phyloP scores from a whole-genome alignment of 2,113 vertebrate species.

The Elgaria multicarinata region DNA sequence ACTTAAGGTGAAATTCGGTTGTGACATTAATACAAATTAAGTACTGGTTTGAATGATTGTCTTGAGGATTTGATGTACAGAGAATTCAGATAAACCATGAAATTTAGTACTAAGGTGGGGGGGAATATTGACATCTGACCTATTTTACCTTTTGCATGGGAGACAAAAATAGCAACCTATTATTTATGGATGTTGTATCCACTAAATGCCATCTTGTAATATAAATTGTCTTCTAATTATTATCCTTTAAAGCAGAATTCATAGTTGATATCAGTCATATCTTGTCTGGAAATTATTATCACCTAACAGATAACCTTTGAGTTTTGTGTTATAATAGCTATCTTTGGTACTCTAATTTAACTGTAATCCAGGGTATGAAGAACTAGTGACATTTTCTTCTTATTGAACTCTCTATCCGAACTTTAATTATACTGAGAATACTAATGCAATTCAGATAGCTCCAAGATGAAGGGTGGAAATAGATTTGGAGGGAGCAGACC shows the following conservation, averaged over 20 bases:
- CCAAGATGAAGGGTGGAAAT: not conserved
- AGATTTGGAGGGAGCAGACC: not conserved
- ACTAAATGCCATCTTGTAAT: conserved; percentile 31
- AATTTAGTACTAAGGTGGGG: not conserved
- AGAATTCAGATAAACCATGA: not conserved
- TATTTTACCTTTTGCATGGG: not conserved
- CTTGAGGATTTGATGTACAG: not conserved
- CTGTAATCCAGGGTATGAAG: conserved; percentile 29
- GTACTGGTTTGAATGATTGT: not conserved
- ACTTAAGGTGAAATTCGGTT: not conserved
- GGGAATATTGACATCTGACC: not conserved
- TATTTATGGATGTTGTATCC: not conserved
- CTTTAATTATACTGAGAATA: conserved; percentile 15
- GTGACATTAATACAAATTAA: not conserved
- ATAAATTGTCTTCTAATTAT: conserved; percentile 14
- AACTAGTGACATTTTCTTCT: not conserved
- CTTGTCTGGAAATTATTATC: conserved; percentile 22
- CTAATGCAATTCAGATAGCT: not conserved
- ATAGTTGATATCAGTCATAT: conserved; percentile 12
- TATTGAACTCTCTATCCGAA: conserved; percentile 6
- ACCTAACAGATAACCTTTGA: conserved; percentile 5
- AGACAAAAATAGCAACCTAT: conserved; percentile 3
- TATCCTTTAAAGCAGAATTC: conserved; percentile 11
- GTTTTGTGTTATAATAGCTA: conserved; percentile 13
- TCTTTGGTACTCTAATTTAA: conserved; percentile 10